phyloP scores from a whole-genome alignment of 2,888 invertebrate genomes.

The Archips xylosteana region DNA sequence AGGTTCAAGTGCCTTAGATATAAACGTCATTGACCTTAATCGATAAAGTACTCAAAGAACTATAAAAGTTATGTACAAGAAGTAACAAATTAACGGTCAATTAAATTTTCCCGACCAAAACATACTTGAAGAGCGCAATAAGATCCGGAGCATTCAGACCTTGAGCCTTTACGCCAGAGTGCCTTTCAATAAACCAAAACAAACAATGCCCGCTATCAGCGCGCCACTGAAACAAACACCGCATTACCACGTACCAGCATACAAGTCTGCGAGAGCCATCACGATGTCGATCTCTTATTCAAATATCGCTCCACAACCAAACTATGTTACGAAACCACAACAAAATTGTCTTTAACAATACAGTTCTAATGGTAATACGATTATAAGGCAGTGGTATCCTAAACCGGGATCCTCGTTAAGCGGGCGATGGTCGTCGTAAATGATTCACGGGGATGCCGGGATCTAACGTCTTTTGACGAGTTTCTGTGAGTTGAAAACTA shows the following conservation, averaged over 20 bases:
- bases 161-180: constrained; percentile 65
- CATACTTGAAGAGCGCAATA: constrained; percentile 1
- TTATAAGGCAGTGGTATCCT: constrained; percentile 78
- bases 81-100: background rate
- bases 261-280: constrained; percentile 80
- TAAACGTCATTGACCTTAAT: constrained; percentile 10
- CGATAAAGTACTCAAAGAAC: background rate
- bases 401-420: constrained; percentile 71
- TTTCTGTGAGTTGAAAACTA: constrained; percentile 96
- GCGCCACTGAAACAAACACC: constrained; percentile 47
- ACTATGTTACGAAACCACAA: constrained; percentile 52
- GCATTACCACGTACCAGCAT: constrained; percentile 74
- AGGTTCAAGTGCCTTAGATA: background rate
- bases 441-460: constrained; percentile 58
- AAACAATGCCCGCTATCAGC: constrained; percentile 54
- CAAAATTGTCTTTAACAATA: constrained; percentile 68
- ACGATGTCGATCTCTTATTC: constrained; percentile 61
- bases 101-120: background rate
- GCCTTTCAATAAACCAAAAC: constrained; percentile 61
- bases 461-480: constrained; percentile 96
- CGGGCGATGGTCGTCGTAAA: constrained; percentile 77
- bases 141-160: constrained; percentile 56
- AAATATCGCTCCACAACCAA: constrained; percentile 49
- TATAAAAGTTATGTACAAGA: background rate
- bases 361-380: constrained; percentile 68